A percentile compares a stretch with the other conserved stretches of the same genome.
Conservation (phyloP, 2,888 invertebrate species). For the Drosophila paranaensis region DNA sequence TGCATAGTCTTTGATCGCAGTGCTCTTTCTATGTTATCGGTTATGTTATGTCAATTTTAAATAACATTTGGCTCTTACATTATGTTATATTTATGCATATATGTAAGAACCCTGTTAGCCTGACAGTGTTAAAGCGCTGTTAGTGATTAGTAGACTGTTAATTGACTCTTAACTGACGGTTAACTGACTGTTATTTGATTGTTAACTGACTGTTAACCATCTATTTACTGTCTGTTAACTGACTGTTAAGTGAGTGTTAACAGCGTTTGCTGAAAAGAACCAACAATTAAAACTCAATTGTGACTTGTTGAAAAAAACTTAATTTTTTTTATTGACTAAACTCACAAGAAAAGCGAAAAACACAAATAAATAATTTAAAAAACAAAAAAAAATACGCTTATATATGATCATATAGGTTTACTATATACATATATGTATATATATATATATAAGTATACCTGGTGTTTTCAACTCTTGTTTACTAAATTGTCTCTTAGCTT, state of each 20-base stretch:
- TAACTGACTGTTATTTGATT: background rate
- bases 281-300: conserved; percentile 25
- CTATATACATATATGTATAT: background rate
- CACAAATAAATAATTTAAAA: conserved; percentile 72
- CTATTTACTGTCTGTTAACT: too few relatives aligned
- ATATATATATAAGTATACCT: conserved; percentile 1
- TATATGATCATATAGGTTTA: background rate
- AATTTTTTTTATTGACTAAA: conserved; percentile 75
- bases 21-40: too few relatives aligned
- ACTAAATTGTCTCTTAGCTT: conserved; percentile 35
- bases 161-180: background rate
- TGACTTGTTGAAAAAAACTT: conserved; percentile 57
- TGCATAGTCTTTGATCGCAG: too few relatives aligned
- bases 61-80: too few relatives aligned
- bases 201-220: too few relatives aligned
- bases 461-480: conserved; percentile 26
- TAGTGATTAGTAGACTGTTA: background rate
- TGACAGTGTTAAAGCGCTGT: background rate
- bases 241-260: background rate
- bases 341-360: conserved; percentile 71
- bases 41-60: too few relatives aligned
- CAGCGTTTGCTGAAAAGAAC: conserved; percentile 2
- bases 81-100: background rate
- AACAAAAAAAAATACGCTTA: conserved; percentile 36
- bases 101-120: background rate